Percentiles rank a stretch among this genome's conserved stretches.
Evolutionary conservation across 2,888 invertebrate genomes (phyloP).

Genomic region (Incurvaria masculella): DNA sequence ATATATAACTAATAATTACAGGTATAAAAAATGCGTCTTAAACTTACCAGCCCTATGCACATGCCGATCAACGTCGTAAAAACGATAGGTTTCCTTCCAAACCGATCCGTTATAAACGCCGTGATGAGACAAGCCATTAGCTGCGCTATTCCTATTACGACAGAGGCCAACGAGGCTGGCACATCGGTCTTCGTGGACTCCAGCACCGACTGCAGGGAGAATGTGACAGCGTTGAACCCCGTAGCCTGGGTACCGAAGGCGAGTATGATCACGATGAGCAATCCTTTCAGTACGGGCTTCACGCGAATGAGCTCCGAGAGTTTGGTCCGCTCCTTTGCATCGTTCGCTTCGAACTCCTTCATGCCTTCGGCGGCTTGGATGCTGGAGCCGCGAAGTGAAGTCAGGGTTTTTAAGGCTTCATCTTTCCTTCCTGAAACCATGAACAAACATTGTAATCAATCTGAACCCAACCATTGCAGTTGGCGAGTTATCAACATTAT

Average conservation of each 20-base stretch:
- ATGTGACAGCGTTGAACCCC: slow-evolving; percentile 30
- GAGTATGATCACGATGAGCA: slow-evolving; percentile 20
- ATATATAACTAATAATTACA: not conserved
- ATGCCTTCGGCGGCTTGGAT: slow-evolving; percentile 12
- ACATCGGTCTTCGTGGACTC: slow-evolving; percentile 30
- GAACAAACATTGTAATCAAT: too few relatives aligned
- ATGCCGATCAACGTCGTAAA: slow-evolving; percentile 20
- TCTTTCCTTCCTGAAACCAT: slow-evolving; percentile 13
- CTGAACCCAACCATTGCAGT: too few relatives aligned
- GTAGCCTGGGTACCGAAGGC: slow-evolving; percentile 21
- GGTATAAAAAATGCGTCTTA: not conserved
- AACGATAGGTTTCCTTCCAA: slow-evolving; percentile 25
- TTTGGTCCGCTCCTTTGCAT: slow-evolving; percentile 12
- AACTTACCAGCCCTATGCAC: slow-evolving; percentile 26
- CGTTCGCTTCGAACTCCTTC: slow-evolving; percentile 10
- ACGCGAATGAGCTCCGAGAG: slow-evolving; percentile 19
- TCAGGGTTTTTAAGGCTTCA: slow-evolving; percentile 12
- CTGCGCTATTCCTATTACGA: slow-evolving; percentile 30
- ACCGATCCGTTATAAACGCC: slow-evolving; percentile 22
- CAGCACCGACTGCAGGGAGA: slow-evolving; percentile 33
- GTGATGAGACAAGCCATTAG: slow-evolving; percentile 27
- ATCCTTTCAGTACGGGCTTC: slow-evolving; percentile 21
- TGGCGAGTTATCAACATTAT: too few relatives aligned
- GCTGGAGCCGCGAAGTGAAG: slow-evolving; percentile 11
- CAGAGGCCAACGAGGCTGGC: slow-evolving; percentile 28